A percentile compares a stretch with the other conserved stretches of the same genome.
Conservation (phyloP, 1,140 invertebrate genomes). For the Monomorium pharaonis region DNA sequence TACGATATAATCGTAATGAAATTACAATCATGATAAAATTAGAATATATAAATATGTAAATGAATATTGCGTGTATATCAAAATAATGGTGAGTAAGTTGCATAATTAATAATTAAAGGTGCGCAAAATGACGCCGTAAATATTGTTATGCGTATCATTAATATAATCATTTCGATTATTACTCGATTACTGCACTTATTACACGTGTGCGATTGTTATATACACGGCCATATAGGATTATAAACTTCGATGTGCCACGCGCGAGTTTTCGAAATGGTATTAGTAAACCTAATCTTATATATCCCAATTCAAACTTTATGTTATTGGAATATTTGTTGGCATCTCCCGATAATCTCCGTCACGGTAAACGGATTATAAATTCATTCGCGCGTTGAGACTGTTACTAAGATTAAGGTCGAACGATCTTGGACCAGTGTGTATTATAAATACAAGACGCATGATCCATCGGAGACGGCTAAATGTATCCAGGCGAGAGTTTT, state of each 20-base stretch:
- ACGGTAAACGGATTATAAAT: constrained; percentile 7
- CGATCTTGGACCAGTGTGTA: neutral
- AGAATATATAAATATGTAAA: neutral
- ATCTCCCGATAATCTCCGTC: neutral
- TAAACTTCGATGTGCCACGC: neutral
- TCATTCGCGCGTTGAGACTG: neutral
- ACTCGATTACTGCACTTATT: neutral
- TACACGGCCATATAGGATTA: neutral
- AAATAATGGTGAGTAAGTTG: neutral
- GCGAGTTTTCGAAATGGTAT: neutral
- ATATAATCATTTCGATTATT: neutral
- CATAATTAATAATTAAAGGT: constrained; percentile 37
- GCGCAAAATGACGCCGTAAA: constrained; percentile 18
- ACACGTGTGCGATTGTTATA: neutral
- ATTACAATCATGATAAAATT: neutral
- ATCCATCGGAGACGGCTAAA: constrained; percentile 35
- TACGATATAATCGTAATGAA: neutral
- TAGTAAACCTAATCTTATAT: constrained; percentile 14
- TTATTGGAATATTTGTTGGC: neutral
- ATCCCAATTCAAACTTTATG: neutral
- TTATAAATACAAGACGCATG: constrained; percentile 6
- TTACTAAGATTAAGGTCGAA: constrained; percentile 9
- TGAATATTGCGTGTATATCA: neutral
- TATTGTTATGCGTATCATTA: constrained; percentile 1
- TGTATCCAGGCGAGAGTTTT: constrained; percentile 21